Percentiles rank a stretch among this genome's conserved stretches.
Evolutionary conservation across 2,113 vertebrate species (phyloP).

Genomic region (Sylvietta virens): DNA sequence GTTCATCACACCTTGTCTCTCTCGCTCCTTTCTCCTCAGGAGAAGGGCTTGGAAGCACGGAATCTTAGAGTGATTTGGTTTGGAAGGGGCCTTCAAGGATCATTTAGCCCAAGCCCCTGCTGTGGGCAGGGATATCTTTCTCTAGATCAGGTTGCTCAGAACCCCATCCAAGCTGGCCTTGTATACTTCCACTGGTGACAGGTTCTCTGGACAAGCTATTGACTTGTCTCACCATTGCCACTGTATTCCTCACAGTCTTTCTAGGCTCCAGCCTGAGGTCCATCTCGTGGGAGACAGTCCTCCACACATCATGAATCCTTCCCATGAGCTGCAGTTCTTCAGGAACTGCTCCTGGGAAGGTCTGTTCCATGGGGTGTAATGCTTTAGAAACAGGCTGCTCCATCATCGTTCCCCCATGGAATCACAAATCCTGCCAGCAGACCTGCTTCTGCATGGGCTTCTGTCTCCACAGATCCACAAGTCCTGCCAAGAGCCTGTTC

Average conservation of each 20-base stretch:
- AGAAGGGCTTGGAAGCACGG: fast-evolving
- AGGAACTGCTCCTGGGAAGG: neutral
- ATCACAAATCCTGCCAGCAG: neutral
- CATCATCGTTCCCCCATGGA: neutral
- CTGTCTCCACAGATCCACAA: no score
- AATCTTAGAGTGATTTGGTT: neutral
- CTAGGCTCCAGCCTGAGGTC: neutral
- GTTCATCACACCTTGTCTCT: neutral
- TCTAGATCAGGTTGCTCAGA: neutral
- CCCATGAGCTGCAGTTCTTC: neutral
- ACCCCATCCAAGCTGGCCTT: neutral
- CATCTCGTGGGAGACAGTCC: neutral
- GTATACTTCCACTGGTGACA: neutral
- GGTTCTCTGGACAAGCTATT: neutral
- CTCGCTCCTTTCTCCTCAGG: neutral
- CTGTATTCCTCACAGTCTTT: neutral
- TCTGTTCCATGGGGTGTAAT: neutral
- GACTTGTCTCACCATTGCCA: neutral
- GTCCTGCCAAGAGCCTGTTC: neutral
- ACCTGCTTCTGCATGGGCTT: neutral
- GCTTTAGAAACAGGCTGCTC: neutral
- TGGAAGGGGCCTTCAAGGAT: neutral
- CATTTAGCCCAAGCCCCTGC: neutral
- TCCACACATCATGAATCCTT: neutral
- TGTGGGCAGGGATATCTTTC: neutral